A percentile compares a stretch with the other conserved stretches of the same genome.
phyloP scores from a whole-genome alignment of 1,140 invertebrate genomes.

The Hypothenemus hampei region DNA sequence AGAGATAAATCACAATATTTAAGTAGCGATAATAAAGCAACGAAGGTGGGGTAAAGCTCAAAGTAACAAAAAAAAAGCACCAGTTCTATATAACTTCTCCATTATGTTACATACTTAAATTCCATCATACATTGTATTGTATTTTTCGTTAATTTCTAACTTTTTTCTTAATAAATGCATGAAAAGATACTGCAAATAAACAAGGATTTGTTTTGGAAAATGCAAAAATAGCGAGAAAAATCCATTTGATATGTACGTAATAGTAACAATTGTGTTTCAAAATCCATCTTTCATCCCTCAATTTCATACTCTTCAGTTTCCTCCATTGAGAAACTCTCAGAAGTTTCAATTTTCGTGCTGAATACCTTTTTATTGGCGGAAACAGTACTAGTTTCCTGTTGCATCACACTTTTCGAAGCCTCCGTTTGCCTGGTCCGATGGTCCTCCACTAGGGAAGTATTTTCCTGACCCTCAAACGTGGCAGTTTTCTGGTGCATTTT shows the following conservation, averaged over 20 bases:
- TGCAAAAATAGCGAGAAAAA: too few species aligned
- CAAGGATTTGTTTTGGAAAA: too few species aligned
- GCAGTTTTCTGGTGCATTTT: constrained; percentile 40
- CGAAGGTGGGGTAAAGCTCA: not conserved
- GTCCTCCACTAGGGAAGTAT: constrained; percentile 39
- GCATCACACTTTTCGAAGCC: constrained; percentile 33
- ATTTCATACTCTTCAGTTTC: constrained; percentile 43
- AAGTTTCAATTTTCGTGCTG: constrained; percentile 35
- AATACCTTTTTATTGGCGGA: constrained; percentile 39
- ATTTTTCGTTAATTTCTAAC: too few species aligned
- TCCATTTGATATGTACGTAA: too few species aligned
- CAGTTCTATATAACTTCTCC: constrained; percentile 47
- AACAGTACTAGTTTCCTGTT: constrained; percentile 35
- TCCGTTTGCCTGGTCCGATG: constrained; percentile 32
- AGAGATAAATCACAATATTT: not conserved
- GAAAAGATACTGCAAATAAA: too few species aligned
- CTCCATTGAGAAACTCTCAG: constrained; percentile 42
- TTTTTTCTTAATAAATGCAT: too few species aligned
- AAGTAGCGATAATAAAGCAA: not conserved
- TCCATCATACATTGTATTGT: too few species aligned
- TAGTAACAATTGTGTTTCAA: too few species aligned
- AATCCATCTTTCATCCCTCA: constrained; percentile 32
- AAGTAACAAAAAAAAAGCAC: constrained; percentile 28
- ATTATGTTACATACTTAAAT: too few species aligned
- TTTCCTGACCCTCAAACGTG: constrained; percentile 38